Base-by-base conservation (phyloP, 2,888 invertebrate species). In the Tethea ocularis region DNA sequence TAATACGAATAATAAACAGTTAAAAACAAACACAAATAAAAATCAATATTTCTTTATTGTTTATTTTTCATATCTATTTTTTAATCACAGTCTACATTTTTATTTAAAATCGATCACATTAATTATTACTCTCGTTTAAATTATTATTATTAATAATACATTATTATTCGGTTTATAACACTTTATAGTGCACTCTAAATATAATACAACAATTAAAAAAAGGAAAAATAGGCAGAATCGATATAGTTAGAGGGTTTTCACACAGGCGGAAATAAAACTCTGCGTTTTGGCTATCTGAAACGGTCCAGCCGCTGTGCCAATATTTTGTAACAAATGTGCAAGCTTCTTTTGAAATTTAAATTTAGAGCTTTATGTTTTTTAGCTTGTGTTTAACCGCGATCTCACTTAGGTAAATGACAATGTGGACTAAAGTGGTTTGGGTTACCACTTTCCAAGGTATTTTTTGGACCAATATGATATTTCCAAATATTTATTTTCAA, bases 211-310 rank as follows among this genome's bases (percentile, higher is more conserved):
- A 68, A 72, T 67, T 69, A 68, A 65, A 68, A n/a, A 66, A 69
- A 72, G 68, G 64, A 74, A 68, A 76, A 75, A 80, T 82, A 81
- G 82, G 79, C 82, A 81, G 78, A 83, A 67, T 46, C 46, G 17
- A 46, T 46, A 46, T 46, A 46, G 20, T 46, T 46, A 46, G 46
- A 73, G 72, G 67, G 57, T 61, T 66, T 67, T 58, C 75, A 81
- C 80, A 86, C 75, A 68, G 64, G 61, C 67, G 63, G 57, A 8
- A 56, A 7, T 20, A 60, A 75, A 78, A 75, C 75, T 80, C 79
- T 74, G 76, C 77, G 78, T 69, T 74, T 71, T 69, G 23, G 56
- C 60, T 60, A 56, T 23, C 46, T 20, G 46, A 6, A 46, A 66
- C 74, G 78, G 78, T 60, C 78, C 78, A 74, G 78, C 75, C 77